Conservation (phyloP, 2,113 vertebrate genomes). For the Carettochelys insculpta region DNA sequence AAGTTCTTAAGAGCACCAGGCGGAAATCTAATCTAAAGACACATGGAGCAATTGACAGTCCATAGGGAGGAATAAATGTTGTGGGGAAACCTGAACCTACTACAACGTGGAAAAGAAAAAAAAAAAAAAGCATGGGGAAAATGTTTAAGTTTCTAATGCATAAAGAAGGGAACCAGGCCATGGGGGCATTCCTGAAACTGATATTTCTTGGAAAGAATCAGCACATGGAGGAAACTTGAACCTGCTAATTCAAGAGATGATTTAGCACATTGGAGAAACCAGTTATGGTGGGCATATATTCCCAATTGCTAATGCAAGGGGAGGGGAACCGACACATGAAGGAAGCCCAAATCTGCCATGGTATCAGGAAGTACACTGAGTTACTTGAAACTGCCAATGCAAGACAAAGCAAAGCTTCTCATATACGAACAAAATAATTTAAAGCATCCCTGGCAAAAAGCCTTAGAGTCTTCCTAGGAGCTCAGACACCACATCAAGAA, state of each 20-base stretch:
- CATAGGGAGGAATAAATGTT: background rate
- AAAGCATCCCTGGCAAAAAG: background rate
- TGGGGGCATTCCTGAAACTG: background rate
- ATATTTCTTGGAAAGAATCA: background rate
- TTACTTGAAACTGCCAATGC: background rate
- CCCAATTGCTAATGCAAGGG: background rate
- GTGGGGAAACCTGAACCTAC: background rate
- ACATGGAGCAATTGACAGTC: accelerated
- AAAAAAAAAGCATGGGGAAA: background rate
- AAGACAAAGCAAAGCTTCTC: background rate
- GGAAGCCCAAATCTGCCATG: background rate
- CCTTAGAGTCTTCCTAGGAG: background rate
- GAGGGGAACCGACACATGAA: background rate
- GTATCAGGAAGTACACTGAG: background rate
- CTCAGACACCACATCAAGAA: background rate
- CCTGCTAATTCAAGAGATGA: background rate
- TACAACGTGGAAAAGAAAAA: background rate
- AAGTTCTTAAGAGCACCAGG: background rate
- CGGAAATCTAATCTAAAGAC: background rate
- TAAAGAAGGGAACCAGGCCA: background rate
- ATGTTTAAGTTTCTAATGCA: background rate
- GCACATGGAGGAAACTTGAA: background rate
- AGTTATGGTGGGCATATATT: background rate
- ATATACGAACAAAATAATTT: background rate
- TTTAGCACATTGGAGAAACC: background rate